Evolutionary conservation across 2,888 invertebrate species (phyloP).

Genomic region (Eristalinus aeneus): DNA sequence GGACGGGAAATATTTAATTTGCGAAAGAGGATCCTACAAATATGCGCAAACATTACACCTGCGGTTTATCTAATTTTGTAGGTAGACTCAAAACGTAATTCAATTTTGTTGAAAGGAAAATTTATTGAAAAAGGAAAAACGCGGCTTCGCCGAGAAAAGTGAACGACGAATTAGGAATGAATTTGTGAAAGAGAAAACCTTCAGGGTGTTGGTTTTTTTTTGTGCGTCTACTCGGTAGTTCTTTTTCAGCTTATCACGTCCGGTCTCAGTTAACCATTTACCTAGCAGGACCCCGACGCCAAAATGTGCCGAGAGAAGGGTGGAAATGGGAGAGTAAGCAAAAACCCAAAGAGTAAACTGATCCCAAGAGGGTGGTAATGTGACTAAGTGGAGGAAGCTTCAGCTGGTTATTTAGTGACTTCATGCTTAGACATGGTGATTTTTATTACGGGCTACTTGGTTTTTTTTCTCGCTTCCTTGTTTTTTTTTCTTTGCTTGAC

Average conservation of each 20-base stretch:
- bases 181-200: slow-evolving; percentile 13
- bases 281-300: slow-evolving; percentile 12
- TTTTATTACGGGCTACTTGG: slow-evolving; percentile 48
- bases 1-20: too few species aligned
- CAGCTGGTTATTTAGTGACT: slow-evolving; percentile 48
- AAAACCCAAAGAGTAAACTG: slow-evolving; percentile 29
- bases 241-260: slow-evolving; percentile 15
- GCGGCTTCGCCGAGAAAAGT: background rate
- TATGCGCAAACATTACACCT: too few species aligned
- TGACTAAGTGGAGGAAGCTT: slow-evolving; percentile 40
- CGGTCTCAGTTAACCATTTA: slow-evolving; percentile 20
- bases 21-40: too few species aligned
- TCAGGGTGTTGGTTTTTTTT: background rate
- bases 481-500: slow-evolving; percentile 37
- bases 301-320: slow-evolving; percentile 7
- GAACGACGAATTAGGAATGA: slow-evolving; percentile 23
- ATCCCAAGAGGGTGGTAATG: slow-evolving; percentile 51
- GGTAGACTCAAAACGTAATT: slow-evolving; percentile 17
- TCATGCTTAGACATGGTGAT: slow-evolving; percentile 48
- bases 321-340: slow-evolving; percentile 9
- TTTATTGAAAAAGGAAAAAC: background rate
- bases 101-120: slow-evolving; percentile 26
- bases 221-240: background rate
- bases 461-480: background rate
- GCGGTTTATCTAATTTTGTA: background rate